Evolutionary conservation across 2,113 vertebrate genomes (phyloP), one percentile per base, ranked within the genome.

Genomic region (Lampris megalopsis): DNA sequence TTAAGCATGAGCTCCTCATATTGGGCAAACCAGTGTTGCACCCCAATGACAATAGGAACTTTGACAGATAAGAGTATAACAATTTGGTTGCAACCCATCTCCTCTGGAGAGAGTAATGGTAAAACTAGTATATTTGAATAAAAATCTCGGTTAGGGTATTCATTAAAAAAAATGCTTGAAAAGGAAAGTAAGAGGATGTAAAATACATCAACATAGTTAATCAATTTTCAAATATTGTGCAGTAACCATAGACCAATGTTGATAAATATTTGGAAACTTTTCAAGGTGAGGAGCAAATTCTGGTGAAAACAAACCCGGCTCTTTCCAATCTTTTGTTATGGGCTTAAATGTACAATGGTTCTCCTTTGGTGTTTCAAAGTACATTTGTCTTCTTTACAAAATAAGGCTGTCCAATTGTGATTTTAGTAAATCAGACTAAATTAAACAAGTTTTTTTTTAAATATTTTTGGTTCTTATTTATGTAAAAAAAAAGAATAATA

Each of bases 241-340:
- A 58, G 75, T 75, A 88, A 81, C 79, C 76, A 36, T 41, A 68
- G 71, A 79, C 74, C 75, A 64, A 50, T 38, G 71, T 62, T 36
- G 36, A 59, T 71, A 59, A 77, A 1, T 81, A 85, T 73, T 74
- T 85, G 85, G 87, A 64, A 50, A 4, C 9, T 41, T 79, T 80
- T 82, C 88, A 86, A 84, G 77, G 86, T 88, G 83, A 87, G 81
- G 68, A 71, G 82, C 64, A 80, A 87, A 90, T 88, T 91, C 85
- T 80, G 52, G 71, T 52, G 84, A 73, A 81, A 91, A 91, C 82
- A 82, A 82, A 91, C 91, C 89, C 85, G 89, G 88, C 71, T 89
- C 89, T 90, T 89, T 89, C 88, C 87, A 77, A 83, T 92, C 77
- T 89, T 52, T 86, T 91, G 90, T 89, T 80, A 80, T 65, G 68